phyloP scores from a whole-genome alignment of 2,797 vertebrate genomes.

The Cirrhinus mrigala region DNA sequence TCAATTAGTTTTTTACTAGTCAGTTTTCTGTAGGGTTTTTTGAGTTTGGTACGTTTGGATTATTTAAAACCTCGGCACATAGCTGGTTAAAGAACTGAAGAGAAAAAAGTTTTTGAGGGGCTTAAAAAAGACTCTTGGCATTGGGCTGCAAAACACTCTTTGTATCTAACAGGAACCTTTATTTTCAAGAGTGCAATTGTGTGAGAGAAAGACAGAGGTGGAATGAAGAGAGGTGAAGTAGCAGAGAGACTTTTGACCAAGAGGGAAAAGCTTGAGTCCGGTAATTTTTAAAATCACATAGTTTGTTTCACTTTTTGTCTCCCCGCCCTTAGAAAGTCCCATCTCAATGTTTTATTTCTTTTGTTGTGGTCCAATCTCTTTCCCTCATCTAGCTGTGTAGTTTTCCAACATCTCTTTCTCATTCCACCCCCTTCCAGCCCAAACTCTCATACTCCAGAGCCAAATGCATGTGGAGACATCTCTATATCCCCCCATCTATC shows the following conservation, averaged over 20 bases:
- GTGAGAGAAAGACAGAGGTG: not conserved
- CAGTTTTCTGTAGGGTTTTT: not conserved
- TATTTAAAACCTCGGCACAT: not conserved
- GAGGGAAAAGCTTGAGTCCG: not conserved
- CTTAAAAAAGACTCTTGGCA: not conserved
- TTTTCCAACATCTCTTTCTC: conserved; percentile 67
- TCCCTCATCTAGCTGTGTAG: conserved; percentile 76
- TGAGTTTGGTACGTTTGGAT: not conserved
- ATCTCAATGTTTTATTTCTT: conserved; percentile 70
- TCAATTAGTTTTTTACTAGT: not conserved
- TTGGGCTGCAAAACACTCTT: not conserved
- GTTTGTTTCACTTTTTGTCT: conserved; percentile 51
- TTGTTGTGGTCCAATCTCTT: conserved; percentile 68
- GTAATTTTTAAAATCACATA: conserved; percentile 27
- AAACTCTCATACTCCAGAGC: conserved; percentile 60
- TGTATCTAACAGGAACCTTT: not conserved
- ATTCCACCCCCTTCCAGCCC: conserved; percentile 46
- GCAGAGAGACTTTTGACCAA: not conserved
- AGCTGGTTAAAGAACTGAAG: not conserved
- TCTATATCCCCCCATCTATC: conserved; percentile 69
- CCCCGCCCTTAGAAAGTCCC: conserved; percentile 55
- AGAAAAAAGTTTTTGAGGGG: conserved; percentile 16
- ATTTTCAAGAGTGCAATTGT: conserved; percentile 3
- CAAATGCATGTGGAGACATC: conserved; percentile 60
- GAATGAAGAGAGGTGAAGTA: conserved; percentile 1